Evolutionary conservation across 1,140 invertebrate genomes (phyloP), one percentile per base, ranked within the genome.

Genomic region (Drosophila cardini): DNA sequence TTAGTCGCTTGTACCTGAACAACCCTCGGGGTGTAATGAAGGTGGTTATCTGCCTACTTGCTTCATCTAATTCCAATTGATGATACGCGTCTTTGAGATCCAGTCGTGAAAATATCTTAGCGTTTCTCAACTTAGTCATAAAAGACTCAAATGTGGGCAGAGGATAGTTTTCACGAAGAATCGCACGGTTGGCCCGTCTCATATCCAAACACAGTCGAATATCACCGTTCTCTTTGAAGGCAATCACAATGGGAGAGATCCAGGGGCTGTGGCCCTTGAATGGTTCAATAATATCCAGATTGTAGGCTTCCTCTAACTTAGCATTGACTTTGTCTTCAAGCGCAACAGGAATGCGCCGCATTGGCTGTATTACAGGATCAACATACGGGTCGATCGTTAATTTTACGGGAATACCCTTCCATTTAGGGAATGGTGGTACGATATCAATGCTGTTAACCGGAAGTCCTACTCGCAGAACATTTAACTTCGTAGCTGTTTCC

Each of bases 41-140:
- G 10, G 62, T 67, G 13, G 55, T 65, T 16, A 58, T 60, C 10
- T 61, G 13, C 40, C 81, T 36, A 32, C 65, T 72, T 11, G 71
- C 53, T 21, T 70, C 81, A 45, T 82, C 68, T 4, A 92, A 45
- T 67, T 91, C 90, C 10, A 92, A 10, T 52, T 90, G 80, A 63
- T 89, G 68, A 46, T 77, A 90, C 21, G 79, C 87, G 21, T 76
- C 60, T 56, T 71, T 76, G 0, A 90, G 18, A 46, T 90, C 80
- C 8, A 90, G 42, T 11, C 9, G 18, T 30, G 53, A 50, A 32
- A 69, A 30, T 11, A 10, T 60, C n/a, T 30, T 62, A 13, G 57
- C 74, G 6, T n/a, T 57, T 32, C 38, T 61, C 7, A 76, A 36
- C 50, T 65, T 76, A 1, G 56, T 72, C 56, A 72, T 72, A 36